Conservation (phyloP, 2,113 vertebrate genomes). For the Dissostichus mawsoni region DNA sequence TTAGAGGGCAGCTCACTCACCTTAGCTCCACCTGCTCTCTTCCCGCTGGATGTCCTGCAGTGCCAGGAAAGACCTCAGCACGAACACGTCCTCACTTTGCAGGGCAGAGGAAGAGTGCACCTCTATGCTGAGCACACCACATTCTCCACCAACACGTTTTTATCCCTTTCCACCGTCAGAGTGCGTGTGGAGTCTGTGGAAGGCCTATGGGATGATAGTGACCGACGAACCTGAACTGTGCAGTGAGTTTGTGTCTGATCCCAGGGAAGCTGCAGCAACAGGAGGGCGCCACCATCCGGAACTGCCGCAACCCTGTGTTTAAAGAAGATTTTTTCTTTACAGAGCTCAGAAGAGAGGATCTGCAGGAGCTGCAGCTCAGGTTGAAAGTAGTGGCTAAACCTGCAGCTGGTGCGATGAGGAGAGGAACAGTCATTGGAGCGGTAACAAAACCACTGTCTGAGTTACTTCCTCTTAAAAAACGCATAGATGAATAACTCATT, state of each 20-base stretch:
- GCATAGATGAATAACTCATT: not conserved
- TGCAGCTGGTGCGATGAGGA: conserved; percentile 61
- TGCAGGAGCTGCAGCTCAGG: conserved; percentile 73
- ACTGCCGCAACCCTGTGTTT: conserved; percentile 77
- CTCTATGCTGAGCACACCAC: conserved; percentile 71
- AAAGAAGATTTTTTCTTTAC: conserved; percentile 86
- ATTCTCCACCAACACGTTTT: not conserved
- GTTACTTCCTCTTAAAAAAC: conserved; percentile 63
- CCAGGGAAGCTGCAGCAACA: conserved; percentile 82
- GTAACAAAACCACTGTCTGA: conserved; percentile 74
- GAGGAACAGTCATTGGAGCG: conserved; percentile 70
- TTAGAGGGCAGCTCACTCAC: conserved; percentile 28
- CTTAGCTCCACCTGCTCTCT: conserved; percentile 65
- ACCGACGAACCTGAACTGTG: conserved; percentile 70
- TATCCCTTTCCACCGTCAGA: conserved; percentile 64
- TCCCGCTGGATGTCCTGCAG: conserved; percentile 75
- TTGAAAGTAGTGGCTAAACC: conserved; percentile 80
- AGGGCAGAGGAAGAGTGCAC: conserved; percentile 70
- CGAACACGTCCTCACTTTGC: conserved; percentile 78
- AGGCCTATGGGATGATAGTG: conserved; percentile 51
- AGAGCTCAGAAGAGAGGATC: conserved; percentile 63
- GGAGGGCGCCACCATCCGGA: conserved; percentile 79
- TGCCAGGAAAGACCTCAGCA: conserved; percentile 71
- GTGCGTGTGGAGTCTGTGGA: conserved; percentile 80
- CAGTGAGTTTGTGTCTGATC: conserved; percentile 77